Evolutionary conservation across 2,113 vertebrate species (phyloP), one percentile per base, ranked within the genome.

Genomic region (Cyprinus carpio): DNA sequence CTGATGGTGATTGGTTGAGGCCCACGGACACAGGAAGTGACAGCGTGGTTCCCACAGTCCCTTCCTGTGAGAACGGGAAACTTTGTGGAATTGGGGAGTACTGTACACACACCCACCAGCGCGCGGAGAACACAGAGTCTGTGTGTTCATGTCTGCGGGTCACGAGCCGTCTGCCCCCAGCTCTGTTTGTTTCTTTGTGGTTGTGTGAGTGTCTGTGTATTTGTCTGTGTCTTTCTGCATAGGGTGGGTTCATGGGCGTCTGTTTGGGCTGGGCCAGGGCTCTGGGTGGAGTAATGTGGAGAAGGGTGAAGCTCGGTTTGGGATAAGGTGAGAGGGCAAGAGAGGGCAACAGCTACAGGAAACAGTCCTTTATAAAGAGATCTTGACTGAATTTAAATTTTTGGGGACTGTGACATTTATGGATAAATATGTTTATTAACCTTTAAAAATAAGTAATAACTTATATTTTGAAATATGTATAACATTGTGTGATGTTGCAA

Each of bases 11-110:
- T 94, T 95, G 94, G 94, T 89, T 78, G 75, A 90, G 83, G 92
- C 92, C 92, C 12, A 87, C 89, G 51, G 93, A 91, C 92, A 89
- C 91, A 94, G 93, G 94, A 94, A 94, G 93, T 95, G 94, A 94
- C 94, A 93, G 92, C 60, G 86, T 76, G 86, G 89, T 94, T 94
- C 93, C 92, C 92, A 93, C 93, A 93, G 90, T 89, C 86, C 90
- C 90, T 86, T 93, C 91, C 90, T 91, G 91, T 91, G 92, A 91
- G 90, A 94, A 92, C 84, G 51, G 43, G 85, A 82, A 46, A 40
- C 16, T 56, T 58, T 83, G 77, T 86, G 40, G 51, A 87, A 84
- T 58, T 31, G 29, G 13, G 64, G 84, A 58, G 85, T 65, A 67
- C 75, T 76, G 82, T 82, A 81, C 62, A 37, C 83, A 87, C 82